These are phyloP conservation scores for Speoplatyrhinus poulsoni DNA, from an alignment of 2,113 vertebrate genomes.

Conservation along the genomic window DNA sequence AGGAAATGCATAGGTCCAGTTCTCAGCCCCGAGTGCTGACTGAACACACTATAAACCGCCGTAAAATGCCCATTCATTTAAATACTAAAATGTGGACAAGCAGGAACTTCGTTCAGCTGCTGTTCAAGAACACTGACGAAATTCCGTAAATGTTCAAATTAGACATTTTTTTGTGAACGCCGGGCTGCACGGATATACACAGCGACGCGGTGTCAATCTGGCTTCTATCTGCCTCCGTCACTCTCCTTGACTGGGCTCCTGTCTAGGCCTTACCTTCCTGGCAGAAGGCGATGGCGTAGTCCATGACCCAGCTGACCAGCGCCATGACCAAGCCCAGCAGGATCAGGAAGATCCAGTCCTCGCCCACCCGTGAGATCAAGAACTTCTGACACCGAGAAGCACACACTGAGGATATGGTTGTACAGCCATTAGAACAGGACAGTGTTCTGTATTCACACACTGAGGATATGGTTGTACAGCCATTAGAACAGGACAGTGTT, in stretches of 20 bases:
- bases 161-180: too few species aligned
- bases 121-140: too few species aligned
- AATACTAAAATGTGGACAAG: too few species aligned
- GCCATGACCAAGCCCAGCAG: slow-evolving; percentile 96
- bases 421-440: not conserved
- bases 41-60: too few species aligned
- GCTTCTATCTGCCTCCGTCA: not conserved
- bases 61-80: too few species aligned
- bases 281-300: slow-evolving; percentile 95
- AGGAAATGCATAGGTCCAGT: too few species aligned
- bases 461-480: slow-evolving; percentile 42
- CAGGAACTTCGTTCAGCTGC: too few species aligned
- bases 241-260: slow-evolving; percentile 7
- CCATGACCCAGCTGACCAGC: slow-evolving; percentile 98
- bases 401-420: slow-evolving; percentile 76
- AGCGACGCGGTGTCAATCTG: too few species aligned
- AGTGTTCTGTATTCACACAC: slow-evolving; percentile 30
- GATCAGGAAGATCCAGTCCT: slow-evolving; percentile 99
- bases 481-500: too few species aligned
- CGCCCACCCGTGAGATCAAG: slow-evolving; percentile 92
- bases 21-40: too few species aligned
- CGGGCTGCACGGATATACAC: too few species aligned
- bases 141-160: too few species aligned
- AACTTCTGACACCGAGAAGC: slow-evolving; percentile 89
- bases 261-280: slow-evolving; percentile 86